A percentile compares a stretch with the other conserved stretches of the same genome.
Evolutionary conservation across 2,888 invertebrate species (phyloP).

Genomic region (Caradrina clavipalpis): DNA sequence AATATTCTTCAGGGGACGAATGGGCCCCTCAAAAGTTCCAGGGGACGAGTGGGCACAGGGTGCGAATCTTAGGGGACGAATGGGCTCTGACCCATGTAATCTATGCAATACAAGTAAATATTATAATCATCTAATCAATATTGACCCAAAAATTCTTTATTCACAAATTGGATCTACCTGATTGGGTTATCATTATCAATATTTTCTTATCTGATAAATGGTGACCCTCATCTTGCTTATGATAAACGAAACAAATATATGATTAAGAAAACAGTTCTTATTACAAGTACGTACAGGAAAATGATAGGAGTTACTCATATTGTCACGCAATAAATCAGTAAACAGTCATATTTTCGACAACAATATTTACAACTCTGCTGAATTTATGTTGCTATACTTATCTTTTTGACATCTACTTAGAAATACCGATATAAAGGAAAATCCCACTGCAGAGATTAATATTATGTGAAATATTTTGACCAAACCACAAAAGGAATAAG

Average conservation of each 20-base stretch:
- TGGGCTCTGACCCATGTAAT: too few species aligned
- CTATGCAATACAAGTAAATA: conserved; percentile 15
- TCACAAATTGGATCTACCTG: conserved; percentile 27
- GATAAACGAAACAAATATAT: conserved; percentile 46
- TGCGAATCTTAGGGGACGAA: too few species aligned
- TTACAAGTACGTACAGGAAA: conserved; percentile 12
- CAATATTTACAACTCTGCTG: not conserved
- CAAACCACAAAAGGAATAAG: not conserved
- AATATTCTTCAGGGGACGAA: too few species aligned
- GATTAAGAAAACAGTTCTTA: conserved; percentile 19
- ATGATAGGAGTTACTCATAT: conserved; percentile 19
- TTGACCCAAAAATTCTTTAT: conserved; percentile 46
- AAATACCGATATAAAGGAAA: conserved; percentile 6
- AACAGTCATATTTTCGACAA: conserved; percentile 12
- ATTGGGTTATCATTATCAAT: conserved; percentile 45
- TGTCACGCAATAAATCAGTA: conserved; percentile 19
- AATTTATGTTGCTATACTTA: conserved; percentile 3
- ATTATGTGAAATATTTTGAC: conserved; percentile 4
- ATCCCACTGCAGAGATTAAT: conserved; percentile 20
- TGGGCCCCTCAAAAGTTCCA: too few species aligned
- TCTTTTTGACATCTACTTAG: conserved; percentile 14
- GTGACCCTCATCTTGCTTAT: conserved; percentile 49
- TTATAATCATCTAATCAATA: conserved; percentile 35
- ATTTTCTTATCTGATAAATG: conserved; percentile 51
- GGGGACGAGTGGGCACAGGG: too few species aligned